phyloP scores from a whole-genome alignment of 2,888 invertebrate species.

The Trichopria drosophilae region DNA sequence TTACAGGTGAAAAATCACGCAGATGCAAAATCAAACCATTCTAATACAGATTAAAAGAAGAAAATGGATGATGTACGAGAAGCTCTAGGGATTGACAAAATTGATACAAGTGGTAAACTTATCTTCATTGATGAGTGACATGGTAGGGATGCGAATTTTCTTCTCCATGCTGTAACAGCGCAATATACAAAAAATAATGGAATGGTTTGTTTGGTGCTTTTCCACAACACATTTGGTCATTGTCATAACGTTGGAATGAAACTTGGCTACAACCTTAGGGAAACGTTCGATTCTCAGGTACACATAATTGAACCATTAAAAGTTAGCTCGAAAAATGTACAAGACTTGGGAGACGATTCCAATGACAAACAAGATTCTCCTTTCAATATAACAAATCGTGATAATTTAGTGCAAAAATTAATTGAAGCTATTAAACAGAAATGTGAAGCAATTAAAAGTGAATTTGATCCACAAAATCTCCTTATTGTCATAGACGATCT shows the following conservation, averaged over 20 bases:
- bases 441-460: no score
- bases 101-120: conserved; percentile 61
- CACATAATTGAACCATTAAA: conserved; percentile 63
- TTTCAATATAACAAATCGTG: no score
- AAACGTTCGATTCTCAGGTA: conserved; percentile 60
- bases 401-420: no score
- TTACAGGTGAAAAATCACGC: no score
- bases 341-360: no score
- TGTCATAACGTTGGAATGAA: conserved; percentile 77
- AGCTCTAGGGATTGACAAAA: conserved; percentile 68
- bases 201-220: conserved; percentile 66
- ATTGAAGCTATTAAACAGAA: no score
- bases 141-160: conserved; percentile 73
- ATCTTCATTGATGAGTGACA: conserved; percentile 72
- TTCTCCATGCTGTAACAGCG: conserved; percentile 69
- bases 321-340: conserved; percentile 43
- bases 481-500: no score
- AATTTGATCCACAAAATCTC: no score
- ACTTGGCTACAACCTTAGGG: conserved; percentile 71
- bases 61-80: conserved; percentile 32
- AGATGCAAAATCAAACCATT: no score
- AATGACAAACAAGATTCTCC: no score
- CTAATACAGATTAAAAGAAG: no score
- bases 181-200: conserved; percentile 66
- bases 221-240: conserved; percentile 73